A percentile compares a stretch with the other conserved stretches of the same genome.
Evolutionary conservation across 2,888 invertebrate species (phyloP).

Genomic region (Pantelozetes paolii): DNA sequence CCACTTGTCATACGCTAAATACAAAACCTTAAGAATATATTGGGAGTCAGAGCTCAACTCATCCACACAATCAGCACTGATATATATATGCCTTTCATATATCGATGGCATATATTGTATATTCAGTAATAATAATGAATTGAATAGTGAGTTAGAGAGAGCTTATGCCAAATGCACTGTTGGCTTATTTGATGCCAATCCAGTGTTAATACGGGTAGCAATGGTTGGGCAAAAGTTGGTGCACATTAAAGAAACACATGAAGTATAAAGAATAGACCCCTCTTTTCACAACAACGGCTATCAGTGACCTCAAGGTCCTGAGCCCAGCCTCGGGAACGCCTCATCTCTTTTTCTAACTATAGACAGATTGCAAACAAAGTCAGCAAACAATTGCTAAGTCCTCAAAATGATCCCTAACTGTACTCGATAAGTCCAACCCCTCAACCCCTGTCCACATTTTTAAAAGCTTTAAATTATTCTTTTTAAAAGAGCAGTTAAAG

Average conservation of each 20-base stretch:
- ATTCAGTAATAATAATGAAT: constrained; percentile 23
- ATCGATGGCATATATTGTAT: constrained; percentile 27
- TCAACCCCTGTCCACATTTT: constrained; percentile 10
- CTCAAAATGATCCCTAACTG: constrained; percentile 35
- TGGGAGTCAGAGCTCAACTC: constrained; percentile 18
- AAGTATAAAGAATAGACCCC: constrained; percentile 12
- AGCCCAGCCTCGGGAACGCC: constrained; percentile 36
- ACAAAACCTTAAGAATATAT: constrained; percentile 34
- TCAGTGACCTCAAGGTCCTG: constrained; percentile 35
- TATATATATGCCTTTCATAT: constrained; percentile 21
- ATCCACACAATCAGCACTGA: constrained; percentile 18
- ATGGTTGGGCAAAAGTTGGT: constrained; percentile 8
- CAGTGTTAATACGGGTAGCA: constrained; percentile 22
- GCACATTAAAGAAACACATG: constrained; percentile 34
- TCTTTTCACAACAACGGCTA: constrained; percentile 32
- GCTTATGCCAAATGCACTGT: constrained; percentile 15
- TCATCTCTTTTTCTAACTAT: constrained; percentile 7
- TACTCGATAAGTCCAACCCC: constrained; percentile 33
- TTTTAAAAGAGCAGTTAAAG: constrained; percentile 33
- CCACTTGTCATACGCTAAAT: constrained; percentile 1
- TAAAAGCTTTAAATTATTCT: constrained; percentile 36
- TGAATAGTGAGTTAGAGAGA: constrained; percentile 21
- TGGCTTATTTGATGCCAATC: neutral
- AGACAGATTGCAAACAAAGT: constrained; percentile 26
- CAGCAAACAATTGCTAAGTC: constrained; percentile 30